Evolutionary conservation across 2,113 vertebrate genomes (phyloP).

Genomic region (Delphinus delphis): DNA sequence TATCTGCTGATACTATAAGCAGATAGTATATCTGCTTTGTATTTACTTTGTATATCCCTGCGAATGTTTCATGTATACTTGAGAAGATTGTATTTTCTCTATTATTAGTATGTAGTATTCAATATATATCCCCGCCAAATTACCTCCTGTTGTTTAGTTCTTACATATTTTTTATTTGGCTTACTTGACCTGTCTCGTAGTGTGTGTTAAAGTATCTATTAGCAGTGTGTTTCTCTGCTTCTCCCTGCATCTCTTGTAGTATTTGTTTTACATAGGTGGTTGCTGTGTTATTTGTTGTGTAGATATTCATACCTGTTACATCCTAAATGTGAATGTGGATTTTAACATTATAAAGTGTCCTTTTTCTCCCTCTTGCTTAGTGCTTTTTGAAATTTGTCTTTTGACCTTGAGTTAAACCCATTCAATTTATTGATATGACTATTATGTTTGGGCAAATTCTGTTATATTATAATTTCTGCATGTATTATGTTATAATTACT

Average conservation of each 20-base stretch:
- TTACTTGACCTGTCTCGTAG: not conserved
- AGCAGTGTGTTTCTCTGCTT: not conserved
- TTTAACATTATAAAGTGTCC: not conserved
- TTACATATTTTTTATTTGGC: not conserved
- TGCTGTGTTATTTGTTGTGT: not conserved
- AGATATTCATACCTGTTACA: not conserved
- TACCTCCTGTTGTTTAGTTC: not conserved
- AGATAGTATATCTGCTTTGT: too few relatives aligned
- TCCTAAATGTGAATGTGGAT: constrained; percentile 26
- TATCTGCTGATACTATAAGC: not conserved
- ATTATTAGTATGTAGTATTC: not conserved
- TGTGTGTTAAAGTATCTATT: not conserved
- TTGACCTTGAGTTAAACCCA: constrained; percentile 9
- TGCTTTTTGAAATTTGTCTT: constrained; percentile 43
- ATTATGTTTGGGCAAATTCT: not conserved
- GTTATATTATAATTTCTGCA: not conserved
- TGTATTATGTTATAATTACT: not conserved
- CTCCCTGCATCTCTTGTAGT: not conserved
- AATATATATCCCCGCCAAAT: not conserved
- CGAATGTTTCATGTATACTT: not conserved
- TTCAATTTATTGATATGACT: not conserved
- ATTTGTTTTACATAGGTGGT: not conserved
- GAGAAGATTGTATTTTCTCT: not conserved
- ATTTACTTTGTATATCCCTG: not conserved
- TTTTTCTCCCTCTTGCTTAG: not conserved